Conservation (phyloP, 2,797 vertebrate species). For the Synanceia verrucosa region DNA sequence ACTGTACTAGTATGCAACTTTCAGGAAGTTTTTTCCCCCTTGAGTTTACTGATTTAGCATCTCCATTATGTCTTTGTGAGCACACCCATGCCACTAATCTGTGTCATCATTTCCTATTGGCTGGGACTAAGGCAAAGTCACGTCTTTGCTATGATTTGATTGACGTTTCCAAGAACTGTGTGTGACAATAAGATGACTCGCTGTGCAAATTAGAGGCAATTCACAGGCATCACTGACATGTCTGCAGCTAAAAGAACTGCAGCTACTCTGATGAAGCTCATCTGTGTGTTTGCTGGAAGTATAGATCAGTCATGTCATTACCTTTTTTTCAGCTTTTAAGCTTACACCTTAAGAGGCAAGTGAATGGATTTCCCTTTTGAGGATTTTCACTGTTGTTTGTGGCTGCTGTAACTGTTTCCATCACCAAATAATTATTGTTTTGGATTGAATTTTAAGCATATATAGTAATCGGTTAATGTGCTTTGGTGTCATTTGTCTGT, state of each 20-base stretch:
- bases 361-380: background rate
- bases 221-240: constrained; percentile 3
- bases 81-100: constrained; percentile 18
- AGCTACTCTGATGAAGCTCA: constrained; percentile 6
- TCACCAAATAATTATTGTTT: background rate
- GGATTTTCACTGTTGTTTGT: background rate
- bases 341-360: background rate
- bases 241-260: constrained; percentile 12
- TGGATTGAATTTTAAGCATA: background rate
- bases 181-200: constrained; percentile 14
- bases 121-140: constrained; percentile 3
- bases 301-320: constrained; percentile 11
- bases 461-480: background rate
- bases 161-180: constrained; percentile 15
- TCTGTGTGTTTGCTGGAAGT: constrained; percentile 13
- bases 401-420: background rate
- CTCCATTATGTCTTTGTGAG: constrained; percentile 4
- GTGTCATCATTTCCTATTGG: constrained; percentile 19
- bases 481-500: background rate
- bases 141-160: constrained; percentile 12
- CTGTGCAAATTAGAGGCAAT: constrained; percentile 22
- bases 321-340: background rate
- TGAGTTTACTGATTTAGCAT: background rate
- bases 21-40: background rate
- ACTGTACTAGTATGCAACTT: background rate